Conservation (phyloP, 1,140 invertebrate genomes). For the Dreissena rostriformis region DNA sequence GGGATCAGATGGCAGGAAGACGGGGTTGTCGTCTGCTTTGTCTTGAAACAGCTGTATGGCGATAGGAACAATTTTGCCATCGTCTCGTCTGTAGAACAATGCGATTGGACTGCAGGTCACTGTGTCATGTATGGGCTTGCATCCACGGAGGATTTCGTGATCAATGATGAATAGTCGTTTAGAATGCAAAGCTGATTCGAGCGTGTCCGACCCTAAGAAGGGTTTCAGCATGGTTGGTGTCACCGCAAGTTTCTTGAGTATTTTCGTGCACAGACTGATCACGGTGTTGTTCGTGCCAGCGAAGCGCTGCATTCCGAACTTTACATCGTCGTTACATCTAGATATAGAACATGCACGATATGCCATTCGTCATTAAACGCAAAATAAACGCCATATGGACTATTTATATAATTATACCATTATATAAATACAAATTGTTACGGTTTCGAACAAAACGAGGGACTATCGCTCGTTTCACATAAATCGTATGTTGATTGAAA, state of each 20-base stretch:
- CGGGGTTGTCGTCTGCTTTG: conserved; percentile 69
- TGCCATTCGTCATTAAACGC: background rate
- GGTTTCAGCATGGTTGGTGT: conserved; percentile 55
- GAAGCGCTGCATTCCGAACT: conserved; percentile 71
- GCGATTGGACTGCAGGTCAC: conserved; percentile 75
- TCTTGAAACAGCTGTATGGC: conserved; percentile 80
- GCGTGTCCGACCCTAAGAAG: conserved; percentile 44
- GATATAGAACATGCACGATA: conserved; percentile 9
- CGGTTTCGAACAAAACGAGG: background rate
- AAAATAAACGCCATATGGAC: background rate
- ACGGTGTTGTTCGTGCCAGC: conserved; percentile 51
- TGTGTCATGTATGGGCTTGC: background rate
- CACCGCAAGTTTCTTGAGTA: conserved; percentile 60
- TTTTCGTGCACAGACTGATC: conserved; percentile 5
- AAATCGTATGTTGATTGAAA: background rate
- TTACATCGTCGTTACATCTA: conserved; percentile 73
- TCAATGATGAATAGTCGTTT: conserved; percentile 63
- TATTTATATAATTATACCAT: background rate
- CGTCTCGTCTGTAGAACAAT: conserved; percentile 74
- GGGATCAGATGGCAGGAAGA: conserved; percentile 81
- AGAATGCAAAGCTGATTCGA: conserved; percentile 40
- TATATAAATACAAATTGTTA: background rate
- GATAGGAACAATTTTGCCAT: conserved; percentile 72
- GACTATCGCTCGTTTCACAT: no score
- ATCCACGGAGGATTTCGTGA: conserved; percentile 54